Base-by-base conservation (phyloP, 2,888 invertebrate species). In the Callimorpha dominula region DNA sequence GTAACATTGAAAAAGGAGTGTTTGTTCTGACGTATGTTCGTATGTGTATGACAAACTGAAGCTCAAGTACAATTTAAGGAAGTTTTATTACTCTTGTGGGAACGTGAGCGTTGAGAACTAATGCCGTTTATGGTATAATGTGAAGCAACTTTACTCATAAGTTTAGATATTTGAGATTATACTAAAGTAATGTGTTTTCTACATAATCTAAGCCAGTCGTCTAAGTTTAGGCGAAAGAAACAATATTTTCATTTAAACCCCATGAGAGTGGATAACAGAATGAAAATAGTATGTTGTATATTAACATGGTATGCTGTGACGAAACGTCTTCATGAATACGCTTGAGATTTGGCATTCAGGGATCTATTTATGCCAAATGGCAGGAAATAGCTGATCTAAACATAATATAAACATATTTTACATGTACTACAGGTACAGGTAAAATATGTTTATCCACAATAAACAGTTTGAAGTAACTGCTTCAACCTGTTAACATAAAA, bases 181-280 rank as follows among this genome's bases (percentile, higher is more conserved):
- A 20, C 12, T 60, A 49, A 49, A 3, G 5, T 49, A 11, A 49
- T 49, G 49, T 49, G 12, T 49, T 49, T 49, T 49, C 49, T 49
- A 12, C 49, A 12, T 12, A 12, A 49, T 31, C 31, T 31, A 31
- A 31, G 31, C 43, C 43, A 46, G 43, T 46, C 43, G 8, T 46
- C 43, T 46, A 46, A 46, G 8, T 46, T 0, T 46, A 31, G 2
- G 31, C 31, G 31, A 31, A 79, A 75, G 78, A 83, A 81, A 79
- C 78, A 81, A 81, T 78, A 79, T 82, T 81, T 72, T 60, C 75
- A 75, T 76, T 79, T 74, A 77, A 65, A 49, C 77, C 81, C 72
- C 73, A 31, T 31, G 15, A 20, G 76, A 76, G 81, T 62, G 71
- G n/a, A 52, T 46, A 67, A 67, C n/a, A 57, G 70, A 67, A 64